Base-by-base conservation (phyloP, 2,113 vertebrate genomes). In the Dipodomys merriami region DNA sequence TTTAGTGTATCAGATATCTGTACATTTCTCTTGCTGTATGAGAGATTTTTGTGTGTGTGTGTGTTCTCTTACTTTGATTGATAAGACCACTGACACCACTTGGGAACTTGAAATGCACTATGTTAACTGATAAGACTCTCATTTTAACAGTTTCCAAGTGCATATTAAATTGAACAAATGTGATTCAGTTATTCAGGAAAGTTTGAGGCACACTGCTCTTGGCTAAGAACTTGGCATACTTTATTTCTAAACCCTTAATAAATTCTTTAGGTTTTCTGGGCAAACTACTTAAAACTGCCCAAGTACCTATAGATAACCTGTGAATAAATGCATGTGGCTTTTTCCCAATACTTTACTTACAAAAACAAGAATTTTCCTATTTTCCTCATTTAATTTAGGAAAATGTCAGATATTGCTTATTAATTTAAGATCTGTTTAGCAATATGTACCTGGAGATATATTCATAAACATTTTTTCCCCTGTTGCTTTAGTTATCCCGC, bases 401-500 rank as follows among this genome's bases (percentile, higher is more conserved):
- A 83, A 46, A 46, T 80, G 35, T 1, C 83, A 35, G 9, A 27
- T 83, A 92, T 86, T 71, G 27, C 25, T 80, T 87, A 18, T 90
- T 94, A 7, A 73, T 82, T 93, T 68, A 65, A 79, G 85, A 19
- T 95, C 6, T 84, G 0, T 85, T 60, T 76, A 93, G 64, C 44
- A 74, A 22, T 89, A 90, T 85, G 22, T 83, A 7, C 91, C 49
- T 35, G 67, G 27, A 83, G 25, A 23, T 88, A 2, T 92, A 64
- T 72, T 93, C 33, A 79, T 85, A 71, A 91, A 35, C 27, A 90
- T 83, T 68, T 88, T n/a, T 73, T 23, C 1, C 1, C 4, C 29
- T 20, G n/a, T 78, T 76, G 60, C 78, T 91, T 95, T 92, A 99
- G 99, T 98, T 95, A 97, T 99, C 44, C 99, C 99, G 3, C 65